Conservation (phyloP, 2,113 vertebrate genomes). For the Callospermophilus lateralis region DNA sequence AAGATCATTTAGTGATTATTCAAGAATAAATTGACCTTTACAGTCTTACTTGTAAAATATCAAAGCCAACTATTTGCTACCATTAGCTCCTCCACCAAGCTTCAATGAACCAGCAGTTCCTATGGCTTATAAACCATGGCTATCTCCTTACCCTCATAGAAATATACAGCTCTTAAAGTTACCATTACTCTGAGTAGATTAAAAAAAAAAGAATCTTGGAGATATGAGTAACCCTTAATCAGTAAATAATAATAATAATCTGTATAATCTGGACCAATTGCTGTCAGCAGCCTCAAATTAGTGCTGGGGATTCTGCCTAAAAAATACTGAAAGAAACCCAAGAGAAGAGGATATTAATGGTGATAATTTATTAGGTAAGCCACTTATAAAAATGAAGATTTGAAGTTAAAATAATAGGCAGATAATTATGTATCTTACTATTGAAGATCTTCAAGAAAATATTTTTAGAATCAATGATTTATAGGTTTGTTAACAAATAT, state of each 20-base stretch:
- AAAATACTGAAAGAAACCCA: constrained; percentile 33
- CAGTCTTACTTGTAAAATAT: neutral
- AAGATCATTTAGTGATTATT: constrained; percentile 21
- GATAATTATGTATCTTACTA: neutral
- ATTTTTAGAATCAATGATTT: neutral
- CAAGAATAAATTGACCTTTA: constrained; percentile 44
- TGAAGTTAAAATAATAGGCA: neutral
- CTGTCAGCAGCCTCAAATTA: neutral
- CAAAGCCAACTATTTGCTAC: neutral
- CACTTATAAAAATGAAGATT: constrained; percentile 25
- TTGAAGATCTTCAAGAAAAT: constrained; percentile 24
- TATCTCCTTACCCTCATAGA: neutral
- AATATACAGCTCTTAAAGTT: neutral
- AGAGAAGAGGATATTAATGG: neutral
- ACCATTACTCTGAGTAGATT: neutral
- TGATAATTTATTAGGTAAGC: neutral
- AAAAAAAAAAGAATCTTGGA: neutral
- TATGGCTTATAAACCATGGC: neutral
- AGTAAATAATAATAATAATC: neutral
- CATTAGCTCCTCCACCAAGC: neutral
- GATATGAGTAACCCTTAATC: neutral
- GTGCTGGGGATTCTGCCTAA: neutral
- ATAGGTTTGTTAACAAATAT: constrained; percentile 43
- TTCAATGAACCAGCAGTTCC: neutral
- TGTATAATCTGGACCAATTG: neutral